Conservation (phyloP, 2,113 vertebrate species). For the Cyanoderma ruficeps region DNA sequence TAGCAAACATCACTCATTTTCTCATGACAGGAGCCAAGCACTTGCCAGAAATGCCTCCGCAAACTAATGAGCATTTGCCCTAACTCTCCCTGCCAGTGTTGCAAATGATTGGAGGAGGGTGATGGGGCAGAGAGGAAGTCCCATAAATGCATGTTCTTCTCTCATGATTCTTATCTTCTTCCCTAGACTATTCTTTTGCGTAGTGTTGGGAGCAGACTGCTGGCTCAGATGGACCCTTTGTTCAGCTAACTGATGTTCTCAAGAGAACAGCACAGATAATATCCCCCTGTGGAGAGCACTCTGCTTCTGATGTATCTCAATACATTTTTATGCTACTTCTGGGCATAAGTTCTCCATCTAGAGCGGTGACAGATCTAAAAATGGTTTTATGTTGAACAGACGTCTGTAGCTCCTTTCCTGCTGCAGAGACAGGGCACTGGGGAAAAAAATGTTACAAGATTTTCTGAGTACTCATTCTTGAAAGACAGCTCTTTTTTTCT, state of each 20-base stretch:
- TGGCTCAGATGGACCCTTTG: not conserved
- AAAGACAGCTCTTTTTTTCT: constrained; percentile 15
- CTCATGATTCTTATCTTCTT: not conserved
- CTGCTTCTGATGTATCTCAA: not conserved
- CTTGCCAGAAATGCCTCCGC: not conserved
- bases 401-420: not conserved
- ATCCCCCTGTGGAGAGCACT: not conserved
- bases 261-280: not conserved
- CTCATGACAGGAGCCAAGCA: not conserved
- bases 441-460: not conserved
- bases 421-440: not conserved
- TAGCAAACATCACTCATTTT: not conserved
- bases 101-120: not conserved
- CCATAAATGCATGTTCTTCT: not conserved
- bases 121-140: not conserved
- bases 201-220: not conserved
- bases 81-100: not conserved
- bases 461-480: not conserved
- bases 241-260: not conserved
- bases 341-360: not conserved
- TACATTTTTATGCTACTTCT: constrained; percentile 28
- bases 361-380: constrained; percentile 6
- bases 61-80: not conserved
- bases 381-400: not conserved
- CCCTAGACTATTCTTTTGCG: not conserved